phyloP scores from a whole-genome alignment of 2,113 vertebrate genomes.

The Antechinus stuartii region DNA sequence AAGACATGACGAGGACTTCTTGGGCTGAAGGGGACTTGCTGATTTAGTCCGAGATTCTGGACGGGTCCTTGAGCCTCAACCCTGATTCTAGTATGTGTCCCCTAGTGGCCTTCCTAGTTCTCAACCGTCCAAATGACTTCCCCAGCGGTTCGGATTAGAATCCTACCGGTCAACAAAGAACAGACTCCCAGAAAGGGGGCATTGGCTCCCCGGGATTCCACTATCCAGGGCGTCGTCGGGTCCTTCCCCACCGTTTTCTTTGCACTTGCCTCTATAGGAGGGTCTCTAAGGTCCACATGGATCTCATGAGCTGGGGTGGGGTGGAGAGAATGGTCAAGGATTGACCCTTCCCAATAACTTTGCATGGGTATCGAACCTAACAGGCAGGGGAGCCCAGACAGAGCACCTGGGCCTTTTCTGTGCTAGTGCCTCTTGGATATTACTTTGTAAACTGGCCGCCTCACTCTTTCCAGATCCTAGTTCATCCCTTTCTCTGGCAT shows the following conservation, averaged over 20 bases:
- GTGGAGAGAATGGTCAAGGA: neutral
- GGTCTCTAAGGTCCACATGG: neutral
- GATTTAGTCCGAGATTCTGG: neutral
- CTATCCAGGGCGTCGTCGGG: neutral
- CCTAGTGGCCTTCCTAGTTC: neutral
- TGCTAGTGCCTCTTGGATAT: neutral
- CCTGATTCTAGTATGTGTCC: neutral
- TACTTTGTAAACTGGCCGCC: neutral
- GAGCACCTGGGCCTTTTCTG: neutral
- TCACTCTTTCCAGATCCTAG: neutral
- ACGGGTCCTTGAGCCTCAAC: neutral
- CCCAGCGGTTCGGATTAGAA: neutral
- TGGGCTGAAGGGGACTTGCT: neutral
- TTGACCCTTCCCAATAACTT: neutral
- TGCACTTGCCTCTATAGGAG: neutral
- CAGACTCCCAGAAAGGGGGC: neutral
- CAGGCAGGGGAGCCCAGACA: neutral
- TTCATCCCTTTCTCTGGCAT: neutral
- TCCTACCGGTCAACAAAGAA: neutral
- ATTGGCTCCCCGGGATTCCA: neutral
- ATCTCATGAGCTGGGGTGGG: neutral
- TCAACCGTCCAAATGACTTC: neutral
- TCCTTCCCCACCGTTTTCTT: neutral
- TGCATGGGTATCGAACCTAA: neutral
- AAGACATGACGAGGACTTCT: neutral